A percentile compares a stretch with the other conserved stretches of the same genome.
Evolutionary conservation across 2,113 vertebrate genomes (phyloP).

Genomic region (Malurus cyaneus): DNA sequence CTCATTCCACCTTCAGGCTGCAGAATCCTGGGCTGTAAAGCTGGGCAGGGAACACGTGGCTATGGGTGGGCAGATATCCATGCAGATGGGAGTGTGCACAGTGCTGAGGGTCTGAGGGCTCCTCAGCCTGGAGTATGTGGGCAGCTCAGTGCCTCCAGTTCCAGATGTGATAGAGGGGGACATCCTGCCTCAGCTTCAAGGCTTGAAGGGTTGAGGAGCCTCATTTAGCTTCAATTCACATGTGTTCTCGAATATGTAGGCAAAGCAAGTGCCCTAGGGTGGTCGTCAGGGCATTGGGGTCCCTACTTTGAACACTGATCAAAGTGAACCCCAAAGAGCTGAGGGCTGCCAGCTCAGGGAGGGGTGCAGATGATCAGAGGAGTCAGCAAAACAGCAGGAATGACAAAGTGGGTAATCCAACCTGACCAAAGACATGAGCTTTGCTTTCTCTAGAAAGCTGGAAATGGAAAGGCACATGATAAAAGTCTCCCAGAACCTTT

Average conservation of each 20-base stretch:
- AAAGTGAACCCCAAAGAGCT: background rate
- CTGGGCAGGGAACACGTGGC: fast-evolving
- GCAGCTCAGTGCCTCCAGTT: background rate
- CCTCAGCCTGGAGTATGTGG: background rate
- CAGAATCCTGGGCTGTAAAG: background rate
- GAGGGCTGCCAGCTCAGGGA: background rate
- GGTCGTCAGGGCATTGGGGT: fast-evolving
- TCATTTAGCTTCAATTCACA: background rate
- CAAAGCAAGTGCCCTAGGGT: background rate
- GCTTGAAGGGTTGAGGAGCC: background rate
- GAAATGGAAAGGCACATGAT: background rate
- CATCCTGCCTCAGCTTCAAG: fast-evolving
- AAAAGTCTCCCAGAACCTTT: background rate
- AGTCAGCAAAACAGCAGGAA: background rate
- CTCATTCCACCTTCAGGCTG: background rate
- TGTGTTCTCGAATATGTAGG: fast-evolving
- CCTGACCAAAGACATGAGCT: background rate
- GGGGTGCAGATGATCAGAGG: background rate
- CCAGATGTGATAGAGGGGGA: fast-evolving
- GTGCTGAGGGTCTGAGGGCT: background rate
- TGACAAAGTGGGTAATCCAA: background rate
- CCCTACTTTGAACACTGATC: background rate
- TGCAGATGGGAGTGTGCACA: background rate
- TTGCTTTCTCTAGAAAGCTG: constrained; percentile 15
- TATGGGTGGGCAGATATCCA: background rate